These are phyloP conservation scores for Hoplostethus mediterraneus DNA, from an alignment of 2,797 vertebrate genomes.

Conservation along the genomic window DNA sequence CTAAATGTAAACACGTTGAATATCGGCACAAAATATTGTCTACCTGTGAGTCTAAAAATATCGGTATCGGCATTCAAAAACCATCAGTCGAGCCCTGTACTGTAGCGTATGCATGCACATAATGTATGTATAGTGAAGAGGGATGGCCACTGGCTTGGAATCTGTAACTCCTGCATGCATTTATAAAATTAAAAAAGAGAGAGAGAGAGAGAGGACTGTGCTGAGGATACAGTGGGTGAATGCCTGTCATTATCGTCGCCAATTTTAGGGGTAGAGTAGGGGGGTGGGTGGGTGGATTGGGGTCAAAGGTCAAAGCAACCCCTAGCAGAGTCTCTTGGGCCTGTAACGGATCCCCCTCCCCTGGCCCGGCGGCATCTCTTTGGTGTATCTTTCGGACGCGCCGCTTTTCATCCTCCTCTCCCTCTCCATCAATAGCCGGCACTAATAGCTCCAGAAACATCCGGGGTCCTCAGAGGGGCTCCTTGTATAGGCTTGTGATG, in stretches of 20 bases:
- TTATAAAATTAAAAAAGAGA: not conserved
- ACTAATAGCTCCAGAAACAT: slow-evolving; percentile 13
- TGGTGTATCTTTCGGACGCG: slow-evolving; percentile 33
- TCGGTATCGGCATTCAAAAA: no score
- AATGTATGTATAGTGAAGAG: no score
- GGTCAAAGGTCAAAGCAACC: slow-evolving; percentile 55
- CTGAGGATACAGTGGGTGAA: slow-evolving; percentile 2
- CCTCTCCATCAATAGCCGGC: slow-evolving; percentile 8
- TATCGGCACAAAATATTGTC: no score
- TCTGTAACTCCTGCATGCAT: no score
- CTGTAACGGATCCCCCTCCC: slow-evolving; percentile 55
- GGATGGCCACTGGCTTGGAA: no score
- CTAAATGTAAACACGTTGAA: no score
- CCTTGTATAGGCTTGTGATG: slow-evolving; percentile 13
- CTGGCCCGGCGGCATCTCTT: slow-evolving; percentile 23
- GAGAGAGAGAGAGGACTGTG: slow-evolving; percentile 2
- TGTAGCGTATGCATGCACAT: no score
- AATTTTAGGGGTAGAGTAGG: slow-evolving; percentile 37
- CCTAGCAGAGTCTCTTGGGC: slow-evolving; percentile 39
- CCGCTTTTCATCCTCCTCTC: slow-evolving; percentile 30
- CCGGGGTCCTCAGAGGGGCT: slow-evolving; percentile 8
- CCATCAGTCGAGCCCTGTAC: no score
- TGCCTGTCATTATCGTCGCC: slow-evolving; percentile 25
- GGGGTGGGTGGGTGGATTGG: not conserved
- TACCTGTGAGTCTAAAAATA: no score